Conservation (phyloP, 1,140 invertebrate species). For the Drosophila ogumai region DNA sequence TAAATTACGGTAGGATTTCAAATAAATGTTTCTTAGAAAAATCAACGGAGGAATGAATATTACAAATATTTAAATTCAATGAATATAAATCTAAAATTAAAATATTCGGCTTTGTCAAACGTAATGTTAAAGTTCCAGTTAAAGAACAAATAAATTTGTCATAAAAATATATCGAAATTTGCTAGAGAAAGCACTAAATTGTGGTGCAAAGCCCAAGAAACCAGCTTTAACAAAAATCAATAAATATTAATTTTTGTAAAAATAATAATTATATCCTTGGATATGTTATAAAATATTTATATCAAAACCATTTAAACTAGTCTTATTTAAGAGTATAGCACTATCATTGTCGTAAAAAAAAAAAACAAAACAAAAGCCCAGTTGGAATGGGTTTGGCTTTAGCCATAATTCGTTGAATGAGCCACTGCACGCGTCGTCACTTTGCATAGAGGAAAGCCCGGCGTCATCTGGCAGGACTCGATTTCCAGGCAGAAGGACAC, state of each 20-base stretch:
- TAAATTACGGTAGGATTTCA: not conserved
- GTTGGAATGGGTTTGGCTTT: constrained; percentile 13
- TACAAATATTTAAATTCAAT: not conserved
- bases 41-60: not conserved
- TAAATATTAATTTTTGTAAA: no score
- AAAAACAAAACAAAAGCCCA: no score
- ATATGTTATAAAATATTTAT: not conserved
- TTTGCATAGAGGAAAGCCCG: constrained; percentile 66
- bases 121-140: no score
- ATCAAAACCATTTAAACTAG: not conserved
- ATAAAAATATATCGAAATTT: no score
- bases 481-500: constrained; percentile 24
- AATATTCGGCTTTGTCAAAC: no score
- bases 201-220: no score
- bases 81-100: not conserved
- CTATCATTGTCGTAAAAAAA: not conserved
- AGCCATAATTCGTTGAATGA: constrained; percentile 2
- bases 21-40: not conserved
- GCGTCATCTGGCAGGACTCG: constrained; percentile 66
- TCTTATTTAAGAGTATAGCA: constrained; percentile 15
- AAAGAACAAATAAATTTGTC: no score
- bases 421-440: constrained; percentile 65
- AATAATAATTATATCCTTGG: no score
- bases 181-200: no score
- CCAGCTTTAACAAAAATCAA: no score